A percentile compares a stretch with the other conserved stretches of the same genome.
Evolutionary conservation across 2,797 vertebrate species (phyloP).

Genomic region (Dermochelys coriacea): DNA sequence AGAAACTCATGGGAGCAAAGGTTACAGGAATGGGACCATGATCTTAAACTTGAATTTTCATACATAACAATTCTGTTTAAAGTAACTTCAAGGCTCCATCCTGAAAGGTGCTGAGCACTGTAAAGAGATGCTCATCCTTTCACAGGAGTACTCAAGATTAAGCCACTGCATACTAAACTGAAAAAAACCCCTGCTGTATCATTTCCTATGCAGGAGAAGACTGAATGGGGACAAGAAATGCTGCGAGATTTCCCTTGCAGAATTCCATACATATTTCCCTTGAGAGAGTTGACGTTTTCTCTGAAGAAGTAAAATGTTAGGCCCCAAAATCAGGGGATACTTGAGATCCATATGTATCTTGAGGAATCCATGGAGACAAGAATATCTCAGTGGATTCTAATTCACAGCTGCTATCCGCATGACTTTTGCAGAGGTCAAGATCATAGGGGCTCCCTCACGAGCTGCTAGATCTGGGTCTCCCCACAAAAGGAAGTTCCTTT

Average conservation of each 20-base stretch:
- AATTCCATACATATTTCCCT: background rate
- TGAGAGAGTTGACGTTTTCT: background rate
- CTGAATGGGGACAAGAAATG: background rate
- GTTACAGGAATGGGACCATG: background rate
- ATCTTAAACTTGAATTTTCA: background rate
- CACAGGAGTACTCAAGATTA: background rate
- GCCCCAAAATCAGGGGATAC: background rate
- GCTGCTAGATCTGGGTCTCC: background rate
- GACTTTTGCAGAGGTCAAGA: background rate
- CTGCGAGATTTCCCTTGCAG: background rate
- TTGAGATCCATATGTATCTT: background rate
- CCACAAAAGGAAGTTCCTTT: background rate
- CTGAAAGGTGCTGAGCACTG: rapidly evolving
- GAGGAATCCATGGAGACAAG: background rate
- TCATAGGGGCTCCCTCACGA: too few species aligned
- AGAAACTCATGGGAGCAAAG: background rate
- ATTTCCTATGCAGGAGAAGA: background rate
- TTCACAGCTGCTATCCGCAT: background rate
- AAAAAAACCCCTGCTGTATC: background rate
- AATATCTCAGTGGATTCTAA: background rate
- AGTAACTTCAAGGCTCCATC: background rate
- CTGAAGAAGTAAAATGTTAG: background rate
- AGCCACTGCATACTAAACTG: background rate
- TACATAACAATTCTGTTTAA: background rate
- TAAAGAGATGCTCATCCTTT: background rate